Evolutionary conservation across 2,888 invertebrate genomes (phyloP).

Genomic region (Maniola hyperantus): DNA sequence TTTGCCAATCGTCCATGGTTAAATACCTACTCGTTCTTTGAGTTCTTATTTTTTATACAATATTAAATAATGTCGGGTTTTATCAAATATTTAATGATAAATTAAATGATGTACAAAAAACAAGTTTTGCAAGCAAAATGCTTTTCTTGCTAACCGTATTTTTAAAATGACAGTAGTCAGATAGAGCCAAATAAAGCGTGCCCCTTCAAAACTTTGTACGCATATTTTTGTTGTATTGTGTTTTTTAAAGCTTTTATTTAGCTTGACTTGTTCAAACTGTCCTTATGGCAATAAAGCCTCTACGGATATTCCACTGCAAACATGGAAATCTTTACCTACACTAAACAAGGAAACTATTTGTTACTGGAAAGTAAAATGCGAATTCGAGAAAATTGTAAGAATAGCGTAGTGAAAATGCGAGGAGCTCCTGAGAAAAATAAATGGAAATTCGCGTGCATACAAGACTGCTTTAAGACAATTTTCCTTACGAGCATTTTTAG

Average conservation of each 20-base stretch:
- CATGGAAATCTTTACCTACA: constrained; percentile 9
- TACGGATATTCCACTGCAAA: not conserved
- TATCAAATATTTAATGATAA: no score
- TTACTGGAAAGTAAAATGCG: constrained; percentile 19
- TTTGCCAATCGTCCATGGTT: no score
- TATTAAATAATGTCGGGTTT: no score
- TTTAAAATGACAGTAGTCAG: no score
- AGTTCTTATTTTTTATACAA: no score
- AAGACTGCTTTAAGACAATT: constrained; percentile 20
- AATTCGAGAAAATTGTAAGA: constrained; percentile 21
- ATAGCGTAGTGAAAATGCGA: constrained; percentile 18
- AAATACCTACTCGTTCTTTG: no score
- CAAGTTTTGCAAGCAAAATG: no score
- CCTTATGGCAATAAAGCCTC: not conserved
- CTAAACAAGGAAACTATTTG: constrained; percentile 23
- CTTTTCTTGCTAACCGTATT: no score
- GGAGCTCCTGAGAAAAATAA: constrained; percentile 16
- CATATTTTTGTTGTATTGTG: no score
- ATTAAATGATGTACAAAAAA: no score
- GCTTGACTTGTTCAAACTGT: not conserved
- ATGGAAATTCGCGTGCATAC: constrained; percentile 16
- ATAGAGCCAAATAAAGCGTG: no score
- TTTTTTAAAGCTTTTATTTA: not conserved
- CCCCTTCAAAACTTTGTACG: no score
- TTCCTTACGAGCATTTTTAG: constrained; percentile 18